Conservation (phyloP, 2,113 vertebrate species). For the Notechis scutatus region DNA sequence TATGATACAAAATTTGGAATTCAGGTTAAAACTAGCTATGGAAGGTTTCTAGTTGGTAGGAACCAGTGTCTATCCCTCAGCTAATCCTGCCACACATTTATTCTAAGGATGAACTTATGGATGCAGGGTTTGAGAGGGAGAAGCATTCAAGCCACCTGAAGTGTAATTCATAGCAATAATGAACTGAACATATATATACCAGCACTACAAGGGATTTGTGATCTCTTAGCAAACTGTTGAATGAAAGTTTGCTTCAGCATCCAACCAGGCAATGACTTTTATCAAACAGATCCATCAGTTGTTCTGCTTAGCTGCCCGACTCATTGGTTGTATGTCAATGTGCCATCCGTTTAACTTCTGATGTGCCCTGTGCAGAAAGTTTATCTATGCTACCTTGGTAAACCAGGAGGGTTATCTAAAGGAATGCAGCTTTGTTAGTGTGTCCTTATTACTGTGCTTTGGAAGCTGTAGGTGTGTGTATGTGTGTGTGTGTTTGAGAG, state of each 20-base stretch:
- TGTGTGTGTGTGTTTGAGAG: not conserved
- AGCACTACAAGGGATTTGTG: too few species aligned
- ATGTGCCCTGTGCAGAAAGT: not conserved
- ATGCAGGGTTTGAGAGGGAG: not conserved
- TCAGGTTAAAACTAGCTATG: not conserved
- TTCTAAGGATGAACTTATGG: not conserved
- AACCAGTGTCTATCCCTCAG: too few species aligned
- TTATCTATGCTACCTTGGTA: not conserved
- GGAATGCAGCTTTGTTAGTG: not conserved
- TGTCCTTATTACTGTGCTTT: not conserved
- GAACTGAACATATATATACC: not conserved
- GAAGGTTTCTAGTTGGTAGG: not conserved
- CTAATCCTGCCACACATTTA: not conserved
- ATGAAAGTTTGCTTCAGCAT: too few species aligned
- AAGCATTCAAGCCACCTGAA: not conserved
- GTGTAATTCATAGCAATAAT: not conserved
- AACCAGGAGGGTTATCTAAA: not conserved
- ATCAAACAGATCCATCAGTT: fast-evolving
- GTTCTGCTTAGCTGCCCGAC: not conserved
- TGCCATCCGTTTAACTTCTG: not conserved
- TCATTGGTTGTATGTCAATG: not conserved
- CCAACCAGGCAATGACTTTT: not conserved
- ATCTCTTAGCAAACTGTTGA: not conserved
- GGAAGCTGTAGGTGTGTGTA: not conserved
- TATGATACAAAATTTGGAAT: not conserved